A percentile compares a stretch with the other conserved stretches of the same genome.
Conservation (phyloP, 2,113 vertebrate species). For the Oryzias javanicus region DNA sequence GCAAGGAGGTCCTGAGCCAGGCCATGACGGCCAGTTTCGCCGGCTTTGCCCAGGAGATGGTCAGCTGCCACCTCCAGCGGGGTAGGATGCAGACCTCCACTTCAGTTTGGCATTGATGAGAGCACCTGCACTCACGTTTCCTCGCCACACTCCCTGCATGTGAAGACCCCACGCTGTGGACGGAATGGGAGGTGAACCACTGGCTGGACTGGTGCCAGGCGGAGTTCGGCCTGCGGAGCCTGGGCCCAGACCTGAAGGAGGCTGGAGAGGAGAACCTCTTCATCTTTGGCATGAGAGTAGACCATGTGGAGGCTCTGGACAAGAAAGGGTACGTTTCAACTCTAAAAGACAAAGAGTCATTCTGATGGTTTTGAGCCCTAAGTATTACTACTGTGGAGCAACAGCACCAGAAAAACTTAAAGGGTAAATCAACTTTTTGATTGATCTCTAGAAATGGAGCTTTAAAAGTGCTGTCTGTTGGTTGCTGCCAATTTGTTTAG, state of each 20-base stretch:
- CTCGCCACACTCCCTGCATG: background rate
- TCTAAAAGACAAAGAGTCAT: background rate
- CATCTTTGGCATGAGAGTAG: conserved; percentile 90
- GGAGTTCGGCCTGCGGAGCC: conserved; percentile 67
- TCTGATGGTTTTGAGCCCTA: too few species aligned
- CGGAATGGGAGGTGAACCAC: conserved; percentile 71
- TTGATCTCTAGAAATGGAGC: too few species aligned
- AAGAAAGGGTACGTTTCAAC: conserved; percentile 77
- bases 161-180: conserved; percentile 68
- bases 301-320: conserved; percentile 84
- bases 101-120: background rate
- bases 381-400: too few species aligned
- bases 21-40: conserved; percentile 66
- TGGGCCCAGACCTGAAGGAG: conserved; percentile 76
- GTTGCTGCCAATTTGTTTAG: too few species aligned
- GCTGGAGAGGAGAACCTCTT: conserved; percentile 88
- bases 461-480: too few species aligned
- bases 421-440: too few species aligned
- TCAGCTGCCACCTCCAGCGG: conserved; percentile 53
- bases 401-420: too few species aligned
- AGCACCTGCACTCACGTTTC: background rate
- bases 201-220: conserved; percentile 75
- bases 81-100: conserved; percentile 29
- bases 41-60: conserved; percentile 68
- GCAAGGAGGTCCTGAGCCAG: conserved; percentile 72